Base-by-base conservation (phyloP, 2,113 vertebrate genomes). In the Elgaria multicarinata region DNA sequence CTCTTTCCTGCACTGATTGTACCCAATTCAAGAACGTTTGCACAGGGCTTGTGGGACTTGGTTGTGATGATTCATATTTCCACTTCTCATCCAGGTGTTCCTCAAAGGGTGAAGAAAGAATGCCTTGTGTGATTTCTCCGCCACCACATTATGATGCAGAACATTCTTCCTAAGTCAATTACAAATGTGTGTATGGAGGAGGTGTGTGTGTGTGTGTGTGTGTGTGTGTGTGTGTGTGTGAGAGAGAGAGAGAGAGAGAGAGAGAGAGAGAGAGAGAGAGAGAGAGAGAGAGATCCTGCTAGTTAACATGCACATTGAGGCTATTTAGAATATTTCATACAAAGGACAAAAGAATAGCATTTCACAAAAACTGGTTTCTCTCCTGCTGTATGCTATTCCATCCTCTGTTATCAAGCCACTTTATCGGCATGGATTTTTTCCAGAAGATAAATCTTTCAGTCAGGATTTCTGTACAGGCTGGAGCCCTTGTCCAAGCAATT, bases 361-460 rank as follows among this genome's bases (percentile, higher is more conserved):
- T 96, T 50, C 94, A 58, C 75, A 90, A 95, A 96, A 96, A 94
- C 75, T 22, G 82, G 89, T 96, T 97, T 96, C 87, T 96, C 87
- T 75, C 80, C 55, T 94, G 62, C 95, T 92, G 89, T 89, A 91
- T 95, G 93, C 93, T 93, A 94, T 93, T 96, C 93, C 93, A 95
- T 94, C 93, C 93, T 90, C 67, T 92, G 92, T 96, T 96, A 96
- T 96, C 96, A 95, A 92, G 90, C 84, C 95, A 97, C 95, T 97
- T 97, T 95, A 96, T 96, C 96, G 94, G 86, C 80, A 83, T 96
- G 94, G 95, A 97, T 93, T 95, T 95, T 93, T 94, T 96, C 93
- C 95, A 97, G 93, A 82, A 97, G 91, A 96, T 96, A 97, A 97
- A 96, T 95, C 94, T 97, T 96, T 97, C 94, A 95, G 90, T 95